Percentiles rank a stretch among this genome's conserved stretches.
phyloP scores from a whole-genome alignment of 2,113 vertebrate genomes.

The Aspiorhynchus laticeps region DNA sequence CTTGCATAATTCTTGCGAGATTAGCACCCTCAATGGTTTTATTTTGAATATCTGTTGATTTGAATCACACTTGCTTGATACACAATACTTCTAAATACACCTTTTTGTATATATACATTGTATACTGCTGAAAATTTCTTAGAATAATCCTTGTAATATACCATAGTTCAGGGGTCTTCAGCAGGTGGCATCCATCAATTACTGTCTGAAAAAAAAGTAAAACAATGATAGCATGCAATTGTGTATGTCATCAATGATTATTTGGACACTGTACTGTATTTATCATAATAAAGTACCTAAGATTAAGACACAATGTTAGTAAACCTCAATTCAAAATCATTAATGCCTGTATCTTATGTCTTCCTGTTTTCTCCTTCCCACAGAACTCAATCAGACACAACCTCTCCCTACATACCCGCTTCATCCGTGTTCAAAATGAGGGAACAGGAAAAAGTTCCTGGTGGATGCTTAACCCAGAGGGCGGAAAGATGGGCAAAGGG shows the following conservation, averaged over 20 bases:
- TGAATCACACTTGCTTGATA: background rate
- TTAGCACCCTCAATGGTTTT: background rate
- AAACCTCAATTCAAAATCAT: background rate
- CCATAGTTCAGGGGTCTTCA: background rate
- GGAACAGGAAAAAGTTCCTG: conserved; percentile 97
- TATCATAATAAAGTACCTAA: background rate
- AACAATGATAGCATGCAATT: background rate
- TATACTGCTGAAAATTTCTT: background rate
- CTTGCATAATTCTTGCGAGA: background rate
- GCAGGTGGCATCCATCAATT: background rate
- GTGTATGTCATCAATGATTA: background rate
- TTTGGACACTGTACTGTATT: background rate
- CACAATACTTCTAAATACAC: background rate
- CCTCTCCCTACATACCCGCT: conserved; percentile 94
- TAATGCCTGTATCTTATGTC: background rate
- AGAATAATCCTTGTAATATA: background rate
- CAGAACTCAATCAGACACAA: conserved; percentile 99
- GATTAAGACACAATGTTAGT: background rate
- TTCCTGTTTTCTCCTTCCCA: conserved; percentile 26
- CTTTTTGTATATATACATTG: too few species aligned
- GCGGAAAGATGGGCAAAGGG: conserved; percentile 93
- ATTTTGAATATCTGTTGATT: background rate
- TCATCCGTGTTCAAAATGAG: conserved; percentile 97
- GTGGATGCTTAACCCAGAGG: conserved; percentile 99
- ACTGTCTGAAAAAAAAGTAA: background rate